Conservation (phyloP, 2,113 vertebrate species). For the Centropus unirufus region DNA sequence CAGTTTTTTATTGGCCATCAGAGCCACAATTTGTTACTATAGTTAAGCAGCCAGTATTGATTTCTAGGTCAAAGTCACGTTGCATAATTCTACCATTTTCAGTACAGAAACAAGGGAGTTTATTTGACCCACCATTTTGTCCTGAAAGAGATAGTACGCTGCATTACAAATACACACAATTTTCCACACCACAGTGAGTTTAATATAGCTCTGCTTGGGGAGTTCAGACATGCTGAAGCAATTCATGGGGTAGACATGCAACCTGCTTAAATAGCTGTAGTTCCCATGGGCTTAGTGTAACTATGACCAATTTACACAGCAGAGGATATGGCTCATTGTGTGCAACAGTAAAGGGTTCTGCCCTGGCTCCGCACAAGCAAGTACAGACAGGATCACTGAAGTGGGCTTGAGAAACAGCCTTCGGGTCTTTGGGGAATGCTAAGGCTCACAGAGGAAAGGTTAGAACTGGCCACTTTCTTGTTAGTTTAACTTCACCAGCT, state of each 20-base stretch:
- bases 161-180: not conserved
- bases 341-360: not conserved
- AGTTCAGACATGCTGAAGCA: slow-evolving; percentile 21
- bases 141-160: not conserved
- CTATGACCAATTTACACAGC: not conserved
- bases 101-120: not conserved
- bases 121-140: not conserved
- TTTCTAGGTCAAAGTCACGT: not conserved
- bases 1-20: slow-evolving; percentile 33
- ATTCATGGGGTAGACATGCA: slow-evolving; percentile 2
- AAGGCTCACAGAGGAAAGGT: slow-evolving; percentile 20
- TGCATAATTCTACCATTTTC: slow-evolving; percentile 38
- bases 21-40: slow-evolving; percentile 8
- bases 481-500: slow-evolving; percentile 62
- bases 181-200: not conserved
- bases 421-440: not conserved
- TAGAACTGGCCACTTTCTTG: slow-evolving; percentile 26
- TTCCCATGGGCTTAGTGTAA: not conserved
- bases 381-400: not conserved
- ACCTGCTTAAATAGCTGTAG: not conserved
- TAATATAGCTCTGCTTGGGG: not conserved
- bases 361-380: not conserved
- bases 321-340: not conserved
- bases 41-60: slow-evolving; percentile 40
- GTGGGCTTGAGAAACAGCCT: not conserved